Percentiles rank a stretch among this genome's conserved stretches.
Evolutionary conservation across 2,113 vertebrate species (phyloP).

Genomic region (Tretioscincus oriximinensis): DNA sequence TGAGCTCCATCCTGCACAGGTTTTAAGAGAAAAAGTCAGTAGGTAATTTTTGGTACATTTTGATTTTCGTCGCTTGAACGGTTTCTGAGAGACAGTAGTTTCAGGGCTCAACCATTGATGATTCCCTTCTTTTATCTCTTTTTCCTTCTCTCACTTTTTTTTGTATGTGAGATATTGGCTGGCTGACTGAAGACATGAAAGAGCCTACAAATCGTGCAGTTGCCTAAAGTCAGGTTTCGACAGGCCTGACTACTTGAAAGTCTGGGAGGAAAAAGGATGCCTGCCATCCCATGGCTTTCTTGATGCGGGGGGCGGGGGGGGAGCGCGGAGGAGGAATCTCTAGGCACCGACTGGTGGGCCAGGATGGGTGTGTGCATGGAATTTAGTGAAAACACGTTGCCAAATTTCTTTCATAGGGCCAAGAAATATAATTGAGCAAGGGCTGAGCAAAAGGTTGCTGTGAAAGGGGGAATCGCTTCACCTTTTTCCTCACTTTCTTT

Average conservation of each 20-base stretch:
- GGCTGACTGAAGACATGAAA: slow-evolving; percentile 30
- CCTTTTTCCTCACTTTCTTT: no score
- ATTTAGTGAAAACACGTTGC: slow-evolving; percentile 15
- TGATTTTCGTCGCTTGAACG: slow-evolving; percentile 15
- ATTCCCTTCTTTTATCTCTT: slow-evolving; percentile 7
- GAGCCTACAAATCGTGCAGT: background rate
- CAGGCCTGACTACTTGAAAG: slow-evolving; percentile 22
- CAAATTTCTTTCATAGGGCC: no score
- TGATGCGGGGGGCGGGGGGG: no score
- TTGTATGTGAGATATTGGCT: background rate
- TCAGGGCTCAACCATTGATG: background rate
- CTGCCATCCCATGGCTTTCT: background rate
- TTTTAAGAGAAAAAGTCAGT: background rate
- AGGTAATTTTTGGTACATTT: background rate
- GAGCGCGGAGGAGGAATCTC: no score
- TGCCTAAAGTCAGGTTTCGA: slow-evolving; percentile 44
- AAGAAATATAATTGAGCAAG: background rate
- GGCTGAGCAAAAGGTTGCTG: background rate
- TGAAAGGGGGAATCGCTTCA: background rate
- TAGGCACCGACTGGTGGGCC: background rate
- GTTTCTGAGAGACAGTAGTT: background rate
- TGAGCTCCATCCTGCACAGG: background rate
- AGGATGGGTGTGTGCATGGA: slow-evolving; percentile 1
- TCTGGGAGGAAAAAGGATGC: slow-evolving; percentile 19
- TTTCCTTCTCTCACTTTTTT: background rate